These are phyloP conservation scores for Perodicticus potto DNA, from an alignment of 2,797 vertebrate species.

Conservation along the genomic window DNA sequence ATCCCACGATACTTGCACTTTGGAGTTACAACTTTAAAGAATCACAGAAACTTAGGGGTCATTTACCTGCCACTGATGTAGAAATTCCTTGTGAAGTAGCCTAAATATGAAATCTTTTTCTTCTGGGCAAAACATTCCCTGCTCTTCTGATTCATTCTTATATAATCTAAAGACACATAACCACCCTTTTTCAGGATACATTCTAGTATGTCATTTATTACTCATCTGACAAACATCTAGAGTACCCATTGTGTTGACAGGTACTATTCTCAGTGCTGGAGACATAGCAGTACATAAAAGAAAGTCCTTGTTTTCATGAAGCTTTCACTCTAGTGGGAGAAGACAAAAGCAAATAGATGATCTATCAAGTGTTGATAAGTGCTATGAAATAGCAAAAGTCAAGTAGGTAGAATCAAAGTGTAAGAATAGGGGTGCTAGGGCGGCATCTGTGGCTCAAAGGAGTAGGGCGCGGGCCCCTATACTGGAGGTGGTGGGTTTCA, in stretches of 20 bases:
- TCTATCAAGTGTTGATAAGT: not conserved
- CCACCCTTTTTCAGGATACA: slow-evolving; percentile 12
- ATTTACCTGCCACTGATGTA: slow-evolving; percentile 22
- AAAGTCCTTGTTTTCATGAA: slow-evolving; percentile 30
- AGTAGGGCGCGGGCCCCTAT: too few species aligned
- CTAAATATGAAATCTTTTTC: slow-evolving; percentile 41
- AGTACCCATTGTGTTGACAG: slow-evolving; percentile 32
- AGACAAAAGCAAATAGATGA: slow-evolving; percentile 24
- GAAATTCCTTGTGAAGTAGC: slow-evolving; percentile 47
- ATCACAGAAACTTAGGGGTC: not conserved
- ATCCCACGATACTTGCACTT: not conserved
- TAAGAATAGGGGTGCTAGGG: not conserved
- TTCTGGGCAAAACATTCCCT: slow-evolving; percentile 39
- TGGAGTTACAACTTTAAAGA: slow-evolving; percentile 25
- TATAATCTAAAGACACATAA: slow-evolving; percentile 22
- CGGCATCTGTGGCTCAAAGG: too few species aligned
- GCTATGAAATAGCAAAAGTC: not conserved
- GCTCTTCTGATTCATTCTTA: slow-evolving; percentile 43
- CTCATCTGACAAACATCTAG: slow-evolving; percentile 13
- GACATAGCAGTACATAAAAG: not conserved
- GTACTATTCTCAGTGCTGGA: slow-evolving; percentile 5
- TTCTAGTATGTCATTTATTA: slow-evolving; percentile 30
- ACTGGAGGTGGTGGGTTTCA: too few species aligned
- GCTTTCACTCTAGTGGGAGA: slow-evolving; percentile 49
- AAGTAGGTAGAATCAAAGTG: not conserved